phyloP scores from a whole-genome alignment of 2,888 invertebrate genomes.

The Zhuqinia jingwanae region DNA sequence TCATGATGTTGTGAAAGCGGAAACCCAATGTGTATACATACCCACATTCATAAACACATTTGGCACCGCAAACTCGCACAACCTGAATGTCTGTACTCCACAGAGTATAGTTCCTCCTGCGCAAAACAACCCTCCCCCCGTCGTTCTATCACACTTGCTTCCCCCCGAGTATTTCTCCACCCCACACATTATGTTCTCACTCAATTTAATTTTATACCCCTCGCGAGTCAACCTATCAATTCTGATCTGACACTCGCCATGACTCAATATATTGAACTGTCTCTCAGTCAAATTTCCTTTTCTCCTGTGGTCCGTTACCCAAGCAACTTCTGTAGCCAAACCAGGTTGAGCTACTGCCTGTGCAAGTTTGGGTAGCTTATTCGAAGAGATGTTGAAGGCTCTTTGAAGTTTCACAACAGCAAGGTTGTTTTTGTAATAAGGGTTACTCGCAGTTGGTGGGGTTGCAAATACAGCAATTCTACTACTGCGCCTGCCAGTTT shows the following conservation, averaged over 20 bases:
- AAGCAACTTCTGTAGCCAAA: conserved; percentile 33
- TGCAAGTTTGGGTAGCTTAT: background rate
- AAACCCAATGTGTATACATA: background rate
- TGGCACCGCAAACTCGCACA: conserved; percentile 17
- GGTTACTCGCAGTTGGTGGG: background rate
- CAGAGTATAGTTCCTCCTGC: conserved; percentile 2
- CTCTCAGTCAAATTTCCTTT: background rate
- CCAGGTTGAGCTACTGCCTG: background rate
- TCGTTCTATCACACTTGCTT: conserved; percentile 37
- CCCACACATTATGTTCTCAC: conserved; percentile 21
- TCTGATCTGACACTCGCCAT: conserved; percentile 24
- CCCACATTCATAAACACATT: conserved; percentile 18
- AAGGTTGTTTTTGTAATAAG: conserved; percentile 35
- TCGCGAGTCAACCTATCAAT: background rate
- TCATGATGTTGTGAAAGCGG: background rate
- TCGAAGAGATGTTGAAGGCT: background rate
- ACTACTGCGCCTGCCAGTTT: background rate
- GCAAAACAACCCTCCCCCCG: conserved; percentile 44
- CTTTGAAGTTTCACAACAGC: conserved; percentile 50
- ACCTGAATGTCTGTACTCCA: conserved; percentile 48
- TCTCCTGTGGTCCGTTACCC: background rate
- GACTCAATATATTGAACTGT: conserved; percentile 17
- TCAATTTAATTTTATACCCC: background rate
- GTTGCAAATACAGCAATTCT: background rate
- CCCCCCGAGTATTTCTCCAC: conserved; percentile 54